Percentiles rank a stretch among this genome's conserved stretches.
phyloP scores from a whole-genome alignment of 2,797 vertebrate species.

The Peromyscus eremicus region DNA sequence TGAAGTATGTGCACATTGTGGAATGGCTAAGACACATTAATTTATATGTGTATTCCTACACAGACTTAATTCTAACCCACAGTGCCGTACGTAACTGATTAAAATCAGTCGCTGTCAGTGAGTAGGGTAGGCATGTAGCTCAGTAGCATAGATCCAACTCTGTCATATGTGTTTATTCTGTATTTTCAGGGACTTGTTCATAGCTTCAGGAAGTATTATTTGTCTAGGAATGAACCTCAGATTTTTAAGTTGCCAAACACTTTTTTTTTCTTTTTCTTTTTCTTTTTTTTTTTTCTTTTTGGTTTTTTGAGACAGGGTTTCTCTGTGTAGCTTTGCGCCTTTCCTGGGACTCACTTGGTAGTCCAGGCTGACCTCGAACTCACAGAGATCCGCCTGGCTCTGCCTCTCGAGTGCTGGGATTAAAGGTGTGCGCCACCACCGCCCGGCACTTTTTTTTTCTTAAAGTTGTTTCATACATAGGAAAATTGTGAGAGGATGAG shows the following conservation, averaged over 20 bases:
- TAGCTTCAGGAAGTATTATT: conserved; percentile 10
- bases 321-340: too few relatives aligned
- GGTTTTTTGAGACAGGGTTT: too few relatives aligned
- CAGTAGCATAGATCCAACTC: not conserved
- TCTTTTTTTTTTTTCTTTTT: too few relatives aligned
- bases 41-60: not conserved
- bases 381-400: too few relatives aligned
- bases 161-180: not conserved
- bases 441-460: conserved; percentile 37
- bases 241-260: conserved; percentile 18
- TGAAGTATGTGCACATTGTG: not conserved
- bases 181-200: conserved; percentile 18
- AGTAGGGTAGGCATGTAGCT: not conserved
- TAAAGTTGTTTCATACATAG: conserved; percentile 27
- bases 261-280: conserved; percentile 37
- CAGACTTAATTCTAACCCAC: not conserved
- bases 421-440: too few relatives aligned
- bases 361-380: too few relatives aligned
- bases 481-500: conserved; percentile 27
- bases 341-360: too few relatives aligned
- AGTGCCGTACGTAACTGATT: not conserved
- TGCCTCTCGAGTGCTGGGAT: too few relatives aligned
- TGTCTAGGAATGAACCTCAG: conserved; percentile 26
- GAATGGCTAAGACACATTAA: not conserved
- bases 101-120: not conserved